Base-by-base conservation (phyloP, 2,888 invertebrate genomes). In the Lymantria dispar region DNA sequence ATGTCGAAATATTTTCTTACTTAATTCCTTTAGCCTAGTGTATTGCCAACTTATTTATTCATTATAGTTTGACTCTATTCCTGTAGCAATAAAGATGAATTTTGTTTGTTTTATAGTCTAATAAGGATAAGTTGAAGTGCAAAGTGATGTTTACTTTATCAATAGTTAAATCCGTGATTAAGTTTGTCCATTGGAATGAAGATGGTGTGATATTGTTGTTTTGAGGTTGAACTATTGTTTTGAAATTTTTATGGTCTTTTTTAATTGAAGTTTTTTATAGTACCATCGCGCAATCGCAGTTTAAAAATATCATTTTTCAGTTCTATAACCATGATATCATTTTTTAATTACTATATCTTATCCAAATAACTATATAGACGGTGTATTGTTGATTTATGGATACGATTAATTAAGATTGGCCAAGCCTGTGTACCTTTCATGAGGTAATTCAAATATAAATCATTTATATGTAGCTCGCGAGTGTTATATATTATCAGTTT, bases 81-180 rank as follows among this genome's bases (percentile, higher is more conserved):
- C 0, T 7, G 14, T 44, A 14, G 29, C 7, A 8, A 60, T 64
- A 74, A 48, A 58, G 66, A 40, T 50, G 48, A 51, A 58, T 61
- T 58, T 67, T n/a, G 45, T 46, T 38, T 45, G 40, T 0, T 42
- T 53, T 37, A 33, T 30, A 36, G 29, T 30, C 36, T 54, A 50
- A 55, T 60, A 45, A 43, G 33, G 45, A 41, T 42, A 29, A 42
- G 39, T 46, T 39, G 33, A 49, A 55, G 63, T 65, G 56, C 65
- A 62, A 62, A 60, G 49, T 56, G 59, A 48, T 78, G 67, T 74
- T 75, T 73, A 69, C 62, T 58, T 68, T 62, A 68, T 58, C 63
- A 72, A 71, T 70, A 68, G 70, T 66, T 61, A 72, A 68, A 74
- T 69, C 70, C 65, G 65, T 74, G 75, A 80, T 78, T 76, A 74